Base-by-base conservation (phyloP, 2,888 invertebrate genomes). In the Scelioninae gen. 1 region DNA sequence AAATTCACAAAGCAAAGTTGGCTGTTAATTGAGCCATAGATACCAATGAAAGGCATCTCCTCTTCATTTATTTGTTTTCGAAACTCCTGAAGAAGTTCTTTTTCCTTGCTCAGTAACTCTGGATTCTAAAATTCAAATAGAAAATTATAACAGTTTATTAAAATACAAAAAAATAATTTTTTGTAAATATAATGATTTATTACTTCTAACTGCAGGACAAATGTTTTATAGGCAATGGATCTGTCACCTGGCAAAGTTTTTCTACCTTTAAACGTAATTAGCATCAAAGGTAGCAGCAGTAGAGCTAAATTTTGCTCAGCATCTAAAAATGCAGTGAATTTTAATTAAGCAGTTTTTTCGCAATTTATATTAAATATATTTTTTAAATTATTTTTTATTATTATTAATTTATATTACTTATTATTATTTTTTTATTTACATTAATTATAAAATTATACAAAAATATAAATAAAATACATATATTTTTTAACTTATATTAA, bases 221-320 rank as follows among this genome's bases (percentile, higher is more conserved):
- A 69, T 3, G 58, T 47, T 58, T 69, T 58, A 13, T 58, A 69
- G 23, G 58, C 58, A 11, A 31, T 13, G 23, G 55, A 4, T 56
- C 45, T 56, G 23, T 68, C 51, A 16, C 4, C 11, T 15, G 56
- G 45, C 45, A 56, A 31, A 9, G 9, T 7, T 32, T 56, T 68
- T 56, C 56, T 55, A n/a, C 68, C 68, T 45, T 68, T 68, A 13
- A 68, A 68, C 45, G 45, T 68, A 5, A 68, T 32, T 15, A 68
- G 32, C 45, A 68, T 45, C 13, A 43, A 45, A 13, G 68, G 68
- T 11, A 68, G 13, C 11, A 68, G 9, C 13, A 68, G 32, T 16
- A 68, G 10, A 11, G 68, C 68, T 7, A 68, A 29, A 11, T 68
- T 68, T 45, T 55, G 43, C 45, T 53, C 53, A 7, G 40, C 53